Evolutionary conservation across 2,797 vertebrate genomes (phyloP).

Genomic region (Enteromius unitaeniatus): DNA sequence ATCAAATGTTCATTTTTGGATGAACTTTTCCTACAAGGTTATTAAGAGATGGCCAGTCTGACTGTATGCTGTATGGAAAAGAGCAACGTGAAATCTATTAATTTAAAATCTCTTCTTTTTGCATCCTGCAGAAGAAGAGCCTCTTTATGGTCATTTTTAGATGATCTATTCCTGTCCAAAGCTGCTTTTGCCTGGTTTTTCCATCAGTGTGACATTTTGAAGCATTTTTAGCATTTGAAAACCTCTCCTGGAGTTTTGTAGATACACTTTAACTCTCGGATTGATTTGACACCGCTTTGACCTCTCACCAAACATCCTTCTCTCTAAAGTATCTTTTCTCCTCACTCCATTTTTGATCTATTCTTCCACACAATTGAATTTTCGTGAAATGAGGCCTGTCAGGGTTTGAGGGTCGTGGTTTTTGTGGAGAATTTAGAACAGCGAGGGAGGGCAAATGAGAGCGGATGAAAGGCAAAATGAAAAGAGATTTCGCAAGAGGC

Average conservation of each 20-base stretch:
- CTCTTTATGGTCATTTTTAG: too few relatives aligned
- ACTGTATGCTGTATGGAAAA: too few relatives aligned
- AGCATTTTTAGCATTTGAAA: neutral
- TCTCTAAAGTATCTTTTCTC: neutral
- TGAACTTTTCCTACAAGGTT: too few relatives aligned
- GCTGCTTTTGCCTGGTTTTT: neutral
- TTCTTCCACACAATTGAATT: conserved; percentile 15
- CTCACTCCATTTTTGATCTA: neutral
- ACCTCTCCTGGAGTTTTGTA: neutral
- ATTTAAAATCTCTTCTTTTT: too few relatives aligned
- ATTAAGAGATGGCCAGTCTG: too few relatives aligned
- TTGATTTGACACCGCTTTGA: conserved; percentile 24
- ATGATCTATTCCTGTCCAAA: neutral
- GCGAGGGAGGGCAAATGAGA: neutral
- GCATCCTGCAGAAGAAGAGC: too few relatives aligned
- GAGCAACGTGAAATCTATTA: too few relatives aligned
- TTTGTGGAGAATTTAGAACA: neutral
- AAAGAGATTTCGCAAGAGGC: neutral
- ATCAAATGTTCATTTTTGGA: too few relatives aligned
- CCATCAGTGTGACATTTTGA: neutral
- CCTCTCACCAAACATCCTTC: conserved; percentile 18
- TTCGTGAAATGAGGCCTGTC: neutral
- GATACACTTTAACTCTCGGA: neutral
- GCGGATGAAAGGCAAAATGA: neutral
- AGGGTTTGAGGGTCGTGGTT: neutral